Conservation (phyloP, 2,797 vertebrate species). For the Lerista edwardsae region DNA sequence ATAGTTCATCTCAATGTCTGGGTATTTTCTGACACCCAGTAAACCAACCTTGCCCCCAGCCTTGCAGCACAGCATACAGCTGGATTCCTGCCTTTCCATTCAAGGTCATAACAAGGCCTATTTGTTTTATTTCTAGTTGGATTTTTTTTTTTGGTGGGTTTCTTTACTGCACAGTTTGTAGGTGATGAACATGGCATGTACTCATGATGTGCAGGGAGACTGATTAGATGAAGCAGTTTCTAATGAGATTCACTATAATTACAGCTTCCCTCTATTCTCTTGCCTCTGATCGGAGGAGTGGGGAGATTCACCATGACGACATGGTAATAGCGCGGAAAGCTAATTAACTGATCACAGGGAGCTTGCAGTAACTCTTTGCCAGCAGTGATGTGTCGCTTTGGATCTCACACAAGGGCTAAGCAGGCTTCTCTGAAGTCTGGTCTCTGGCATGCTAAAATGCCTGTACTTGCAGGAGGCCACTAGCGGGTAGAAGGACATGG, state of each 20-base stretch:
- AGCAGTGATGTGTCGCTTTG: conserved; percentile 59
- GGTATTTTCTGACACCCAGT: background rate
- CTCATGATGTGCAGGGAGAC: conserved; percentile 75
- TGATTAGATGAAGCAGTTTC: conserved; percentile 80
- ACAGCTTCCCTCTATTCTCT: conserved; percentile 79
- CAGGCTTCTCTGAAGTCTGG: conserved; percentile 33
- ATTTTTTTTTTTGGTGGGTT: background rate
- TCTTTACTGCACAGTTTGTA: conserved; percentile 72
- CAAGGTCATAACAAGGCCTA: conserved; percentile 47
- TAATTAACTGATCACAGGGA: conserved; percentile 75
- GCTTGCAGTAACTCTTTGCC: conserved; percentile 69
- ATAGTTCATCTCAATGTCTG: background rate
- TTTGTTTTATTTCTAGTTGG: background rate
- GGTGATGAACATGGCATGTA: conserved; percentile 67
- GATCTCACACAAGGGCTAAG: conserved; percentile 47
- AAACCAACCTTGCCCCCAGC: background rate
- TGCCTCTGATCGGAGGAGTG: conserved; percentile 75
- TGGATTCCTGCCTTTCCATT: conserved; percentile 19
- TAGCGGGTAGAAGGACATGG: background rate
- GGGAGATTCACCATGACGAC: conserved; percentile 81
- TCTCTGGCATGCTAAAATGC: conserved; percentile 14
- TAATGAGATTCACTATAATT: conserved; percentile 91
- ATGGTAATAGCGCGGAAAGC: conserved; percentile 75
- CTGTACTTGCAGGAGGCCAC: background rate
- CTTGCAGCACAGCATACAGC: background rate